phyloP scores from a whole-genome alignment of 2,113 vertebrate genomes.

The Shinisaurus crocodilurus region DNA sequence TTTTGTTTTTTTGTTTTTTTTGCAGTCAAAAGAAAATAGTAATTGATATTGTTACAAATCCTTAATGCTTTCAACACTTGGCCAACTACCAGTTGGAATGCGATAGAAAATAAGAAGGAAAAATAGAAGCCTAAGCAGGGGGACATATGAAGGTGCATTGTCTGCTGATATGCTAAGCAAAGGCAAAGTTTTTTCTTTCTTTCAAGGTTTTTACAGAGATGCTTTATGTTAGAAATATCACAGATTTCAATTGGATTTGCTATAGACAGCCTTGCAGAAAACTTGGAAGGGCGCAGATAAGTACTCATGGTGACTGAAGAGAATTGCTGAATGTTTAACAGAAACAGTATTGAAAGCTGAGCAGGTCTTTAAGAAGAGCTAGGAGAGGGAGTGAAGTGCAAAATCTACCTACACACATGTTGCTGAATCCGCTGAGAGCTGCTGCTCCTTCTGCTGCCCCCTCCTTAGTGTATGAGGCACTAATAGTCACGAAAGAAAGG shows the following conservation, averaged over 20 bases:
- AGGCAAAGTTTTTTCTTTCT: background rate
- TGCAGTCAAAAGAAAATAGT: background rate
- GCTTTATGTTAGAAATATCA: slow-evolving; percentile 26
- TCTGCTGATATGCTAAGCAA: background rate
- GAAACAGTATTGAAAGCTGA: background rate
- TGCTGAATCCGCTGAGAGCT: background rate
- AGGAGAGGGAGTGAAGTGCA: background rate
- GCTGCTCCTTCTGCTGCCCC: no score
- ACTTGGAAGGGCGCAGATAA: background rate
- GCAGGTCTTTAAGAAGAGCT: background rate
- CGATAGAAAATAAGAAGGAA: background rate
- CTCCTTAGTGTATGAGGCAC: background rate
- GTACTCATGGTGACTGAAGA: background rate
- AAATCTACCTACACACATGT: no score
- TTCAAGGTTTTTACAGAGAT: background rate
- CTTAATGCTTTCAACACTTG: background rate
- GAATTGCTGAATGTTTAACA: background rate
- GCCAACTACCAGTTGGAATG: background rate
- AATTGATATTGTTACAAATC: background rate
- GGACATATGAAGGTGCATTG: background rate
- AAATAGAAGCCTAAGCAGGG: background rate
- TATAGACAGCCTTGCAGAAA: background rate
- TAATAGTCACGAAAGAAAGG: no score
- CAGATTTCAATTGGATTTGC: slow-evolving; percentile 31
- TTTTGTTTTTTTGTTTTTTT: background rate